phyloP scores from a whole-genome alignment of 2,113 vertebrate species.

The Cyrtonyx montezumae region DNA sequence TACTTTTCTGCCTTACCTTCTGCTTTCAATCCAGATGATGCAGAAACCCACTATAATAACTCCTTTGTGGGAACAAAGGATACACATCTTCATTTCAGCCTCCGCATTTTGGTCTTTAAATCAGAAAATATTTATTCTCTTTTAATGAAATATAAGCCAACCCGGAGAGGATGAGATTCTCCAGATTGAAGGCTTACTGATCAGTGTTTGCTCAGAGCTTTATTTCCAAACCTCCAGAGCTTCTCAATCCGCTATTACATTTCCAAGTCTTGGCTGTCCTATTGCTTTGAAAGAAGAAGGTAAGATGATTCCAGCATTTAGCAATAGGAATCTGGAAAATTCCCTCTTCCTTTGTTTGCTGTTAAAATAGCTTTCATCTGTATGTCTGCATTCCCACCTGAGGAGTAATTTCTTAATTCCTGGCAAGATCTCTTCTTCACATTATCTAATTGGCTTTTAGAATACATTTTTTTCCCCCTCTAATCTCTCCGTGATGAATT shows the following conservation, averaged over 20 bases:
- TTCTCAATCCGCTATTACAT: neutral
- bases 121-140: conserved; percentile 20
- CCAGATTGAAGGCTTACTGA: neutral
- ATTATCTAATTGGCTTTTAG: neutral
- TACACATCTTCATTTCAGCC: neutral
- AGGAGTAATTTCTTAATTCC: neutral
- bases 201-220: neutral
- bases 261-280: conserved; percentile 14
- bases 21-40: neutral
- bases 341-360: neutral
- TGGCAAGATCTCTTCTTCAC: neutral
- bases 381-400: neutral
- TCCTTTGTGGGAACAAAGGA: neutral
- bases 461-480: neutral
- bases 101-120: neutral
- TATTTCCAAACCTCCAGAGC: conserved; percentile 13
- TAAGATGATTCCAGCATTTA: neutral
- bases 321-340: neutral
- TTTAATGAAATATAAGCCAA: neutral
- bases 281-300: neutral
- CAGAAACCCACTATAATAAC: neutral
- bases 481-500: neutral
- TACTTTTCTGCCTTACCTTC: neutral
- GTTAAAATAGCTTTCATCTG: neutral
- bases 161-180: conserved; percentile 6